Conservation (phyloP, 2,888 invertebrate genomes). For the Vanessa cardui region DNA sequence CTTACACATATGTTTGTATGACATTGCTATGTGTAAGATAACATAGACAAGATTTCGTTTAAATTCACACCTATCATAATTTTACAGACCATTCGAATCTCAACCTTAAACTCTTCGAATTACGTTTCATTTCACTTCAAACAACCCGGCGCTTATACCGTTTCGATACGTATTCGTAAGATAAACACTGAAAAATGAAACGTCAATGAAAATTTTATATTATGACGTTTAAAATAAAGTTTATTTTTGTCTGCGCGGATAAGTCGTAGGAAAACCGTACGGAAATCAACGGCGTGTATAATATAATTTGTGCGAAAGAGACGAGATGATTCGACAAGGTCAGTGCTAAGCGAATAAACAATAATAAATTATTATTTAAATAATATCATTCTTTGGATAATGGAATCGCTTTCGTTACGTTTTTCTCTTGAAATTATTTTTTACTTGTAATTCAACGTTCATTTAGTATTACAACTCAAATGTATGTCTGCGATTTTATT, state of each 20-base stretch:
- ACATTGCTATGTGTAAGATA: slow-evolving; percentile 79
- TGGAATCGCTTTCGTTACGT: slow-evolving; percentile 21
- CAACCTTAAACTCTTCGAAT: slow-evolving; percentile 26
- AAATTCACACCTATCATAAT: slow-evolving; percentile 21
- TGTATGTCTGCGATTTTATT: neutral
- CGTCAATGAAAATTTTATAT: slow-evolving; percentile 49
- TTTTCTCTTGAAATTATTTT: slow-evolving; percentile 8
- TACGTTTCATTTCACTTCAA: slow-evolving; percentile 45
- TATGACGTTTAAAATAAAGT: slow-evolving; percentile 48
- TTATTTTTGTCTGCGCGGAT: slow-evolving; percentile 43
- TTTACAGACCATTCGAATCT: slow-evolving; percentile 41
- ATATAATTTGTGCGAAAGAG: slow-evolving; percentile 57
- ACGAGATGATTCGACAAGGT: slow-evolving; percentile 62
- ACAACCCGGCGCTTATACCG: slow-evolving; percentile 43
- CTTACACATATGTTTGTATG: slow-evolving; percentile 67
- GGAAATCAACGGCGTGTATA: slow-evolving; percentile 60
- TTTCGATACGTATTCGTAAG: slow-evolving; percentile 48
- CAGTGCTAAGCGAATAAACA: slow-evolving; percentile 64
- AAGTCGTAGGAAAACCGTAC: slow-evolving; percentile 67
- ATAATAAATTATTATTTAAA: slow-evolving; percentile 45
- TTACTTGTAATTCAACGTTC: neutral
- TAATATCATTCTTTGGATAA: slow-evolving; percentile 35
- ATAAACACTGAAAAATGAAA: slow-evolving; percentile 69
- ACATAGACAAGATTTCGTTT: slow-evolving; percentile 50
- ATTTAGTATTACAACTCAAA: neutral